Percentiles rank a stretch among this genome's conserved stretches.
Evolutionary conservation across 2,797 vertebrate species (phyloP).

Genomic region (Pagetopsis macropterus): DNA sequence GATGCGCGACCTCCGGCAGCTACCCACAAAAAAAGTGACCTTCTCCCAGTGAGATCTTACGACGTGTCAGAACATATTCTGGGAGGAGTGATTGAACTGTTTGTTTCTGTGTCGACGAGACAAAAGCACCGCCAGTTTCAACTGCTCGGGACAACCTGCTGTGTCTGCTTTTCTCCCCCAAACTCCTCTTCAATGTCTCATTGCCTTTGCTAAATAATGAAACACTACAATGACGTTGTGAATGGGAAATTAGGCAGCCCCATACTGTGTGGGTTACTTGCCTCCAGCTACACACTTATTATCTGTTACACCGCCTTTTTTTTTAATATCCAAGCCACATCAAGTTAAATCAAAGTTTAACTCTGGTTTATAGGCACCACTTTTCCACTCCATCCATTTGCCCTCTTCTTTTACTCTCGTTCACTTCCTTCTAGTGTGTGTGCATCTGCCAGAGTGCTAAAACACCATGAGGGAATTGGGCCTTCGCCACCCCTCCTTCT

Average conservation of each 20-base stretch:
- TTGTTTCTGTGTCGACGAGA: conserved; percentile 69
- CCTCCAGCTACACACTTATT: conserved; percentile 50
- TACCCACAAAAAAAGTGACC: conserved; percentile 67
- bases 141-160: conserved; percentile 59
- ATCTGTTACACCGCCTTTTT: conserved; percentile 35
- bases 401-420: conserved; percentile 32
- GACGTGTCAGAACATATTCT: conserved; percentile 70
- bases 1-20: conserved; percentile 72
- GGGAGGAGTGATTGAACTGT: conserved; percentile 78
- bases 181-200: conserved; percentile 61
- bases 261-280: conserved; percentile 38
- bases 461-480: conserved; percentile 75
- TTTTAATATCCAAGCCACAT: conserved; percentile 44
- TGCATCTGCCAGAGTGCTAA: conserved; percentile 64
- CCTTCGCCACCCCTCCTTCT: conserved; percentile 56
- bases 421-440: conserved; percentile 51
- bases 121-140: conserved; percentile 64
- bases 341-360: conserved; percentile 65
- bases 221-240: conserved; percentile 56
- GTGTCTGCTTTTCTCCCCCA: conserved; percentile 47
- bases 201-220: conserved; percentile 61
- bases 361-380: conserved; percentile 48
- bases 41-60: conserved; percentile 67
- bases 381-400: conserved; percentile 25
- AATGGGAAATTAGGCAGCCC: conserved; percentile 64